Percentiles rank a stretch among this genome's conserved stretches.
Evolutionary conservation across 1,140 invertebrate genomes (phyloP).

Genomic region (Drosophila oshimai): DNA sequence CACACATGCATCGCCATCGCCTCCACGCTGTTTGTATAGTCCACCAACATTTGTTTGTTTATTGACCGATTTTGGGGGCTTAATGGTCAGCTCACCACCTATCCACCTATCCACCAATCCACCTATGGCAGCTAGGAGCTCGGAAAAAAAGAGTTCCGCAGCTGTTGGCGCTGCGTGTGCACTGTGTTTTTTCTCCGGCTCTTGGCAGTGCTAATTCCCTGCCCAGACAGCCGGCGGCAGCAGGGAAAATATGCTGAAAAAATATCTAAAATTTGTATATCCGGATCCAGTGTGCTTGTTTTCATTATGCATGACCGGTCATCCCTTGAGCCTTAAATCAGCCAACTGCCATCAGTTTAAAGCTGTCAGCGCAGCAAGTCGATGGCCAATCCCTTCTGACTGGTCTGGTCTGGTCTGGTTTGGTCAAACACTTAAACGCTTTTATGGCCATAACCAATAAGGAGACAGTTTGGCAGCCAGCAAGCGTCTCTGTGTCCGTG

Average conservation of each 20-base stretch:
- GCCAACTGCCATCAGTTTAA: conserved; percentile 36
- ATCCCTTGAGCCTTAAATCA: conserved; percentile 26
- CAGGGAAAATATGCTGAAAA: conserved; percentile 22
- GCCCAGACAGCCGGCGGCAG: conserved; percentile 5
- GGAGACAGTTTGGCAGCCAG: conserved; percentile 36
- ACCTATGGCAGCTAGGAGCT: background rate
- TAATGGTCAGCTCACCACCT: conserved; percentile 61
- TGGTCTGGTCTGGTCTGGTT: no score
- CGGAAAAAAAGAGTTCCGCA: conserved; percentile 7
- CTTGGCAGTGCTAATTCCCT: conserved; percentile 42
- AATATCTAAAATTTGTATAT: conserved; percentile 27
- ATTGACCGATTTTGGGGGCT: conserved; percentile 79
- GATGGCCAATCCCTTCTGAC: conserved; percentile 14
- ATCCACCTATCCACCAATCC: conserved; percentile 13
- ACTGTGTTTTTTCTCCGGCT: conserved; percentile 5
- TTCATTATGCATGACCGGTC: conserved; percentile 10
- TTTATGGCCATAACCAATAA: conserved; percentile 72
- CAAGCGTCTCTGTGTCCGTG: background rate
- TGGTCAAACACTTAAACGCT: conserved; percentile 44
- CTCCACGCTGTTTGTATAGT: conserved; percentile 57
- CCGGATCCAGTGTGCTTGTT: background rate
- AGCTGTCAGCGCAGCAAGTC: conserved; percentile 1
- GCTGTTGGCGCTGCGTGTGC: conserved; percentile 13
- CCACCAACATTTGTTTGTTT: conserved; percentile 79
- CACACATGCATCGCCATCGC: conserved; percentile 47